These are phyloP conservation scores for Echinometra lucunter DNA, from an alignment of 53 echinoderm and acorn worm species.

Conservation along the genomic window DNA sequence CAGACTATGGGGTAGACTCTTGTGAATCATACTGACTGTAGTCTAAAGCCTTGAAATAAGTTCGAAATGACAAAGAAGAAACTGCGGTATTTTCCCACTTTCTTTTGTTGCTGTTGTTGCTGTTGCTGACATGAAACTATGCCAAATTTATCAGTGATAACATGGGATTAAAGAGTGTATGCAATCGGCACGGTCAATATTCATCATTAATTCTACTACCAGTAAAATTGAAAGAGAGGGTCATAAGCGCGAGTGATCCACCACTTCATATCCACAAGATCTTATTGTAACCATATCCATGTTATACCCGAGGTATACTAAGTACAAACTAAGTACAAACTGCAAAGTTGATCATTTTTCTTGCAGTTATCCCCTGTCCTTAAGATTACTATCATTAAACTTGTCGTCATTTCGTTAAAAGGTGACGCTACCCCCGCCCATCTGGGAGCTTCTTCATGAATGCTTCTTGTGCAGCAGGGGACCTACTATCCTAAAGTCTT, in stretches of 20 bases:
- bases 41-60: not conserved
- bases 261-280: not conserved
- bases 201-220: not conserved
- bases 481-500: not conserved
- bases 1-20: not conserved
- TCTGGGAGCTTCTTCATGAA: not conserved
- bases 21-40: not conserved
- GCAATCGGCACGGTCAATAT: not conserved
- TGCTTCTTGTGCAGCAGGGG: not conserved
- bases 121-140: too few species aligned
- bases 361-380: not conserved
- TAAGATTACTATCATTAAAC: not conserved
- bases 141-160: too few species aligned
- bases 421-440: not conserved
- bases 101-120: too few species aligned
- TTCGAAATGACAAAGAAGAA: not conserved
- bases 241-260: not conserved
- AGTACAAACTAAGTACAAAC: not conserved
- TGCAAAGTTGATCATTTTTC: not conserved
- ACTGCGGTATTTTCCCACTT: not conserved
- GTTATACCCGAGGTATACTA: too few species aligned
- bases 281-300: too few species aligned
- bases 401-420: not conserved
- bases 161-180: not conserved
- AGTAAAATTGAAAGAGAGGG: not conserved